phyloP scores from a whole-genome alignment of 2,888 invertebrate genomes.

The Epistrophe grossulariae region DNA sequence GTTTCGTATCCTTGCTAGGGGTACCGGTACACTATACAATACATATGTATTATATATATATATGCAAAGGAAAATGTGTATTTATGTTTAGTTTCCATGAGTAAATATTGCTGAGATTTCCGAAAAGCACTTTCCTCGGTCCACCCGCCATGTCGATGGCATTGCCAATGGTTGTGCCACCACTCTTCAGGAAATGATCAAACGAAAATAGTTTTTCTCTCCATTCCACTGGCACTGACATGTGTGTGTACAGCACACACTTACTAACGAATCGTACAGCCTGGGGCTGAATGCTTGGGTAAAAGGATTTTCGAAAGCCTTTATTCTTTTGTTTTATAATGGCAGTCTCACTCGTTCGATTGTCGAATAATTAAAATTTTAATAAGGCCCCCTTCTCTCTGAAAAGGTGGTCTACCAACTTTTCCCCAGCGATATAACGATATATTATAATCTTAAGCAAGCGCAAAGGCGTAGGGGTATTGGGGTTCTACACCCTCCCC shows the following conservation, averaged over 20 bases:
- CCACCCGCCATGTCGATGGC: neutral
- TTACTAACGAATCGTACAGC: slow-evolving; percentile 45
- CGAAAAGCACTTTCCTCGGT: slow-evolving; percentile 47
- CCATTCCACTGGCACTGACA: slow-evolving; percentile 55
- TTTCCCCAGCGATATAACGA: no score
- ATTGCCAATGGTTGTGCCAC: neutral
- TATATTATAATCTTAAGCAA: no score
- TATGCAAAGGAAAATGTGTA: slow-evolving; percentile 46
- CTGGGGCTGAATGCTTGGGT: slow-evolving; percentile 53
- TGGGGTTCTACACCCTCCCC: no score
- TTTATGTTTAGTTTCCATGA: slow-evolving; percentile 67
- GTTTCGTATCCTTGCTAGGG: slow-evolving; percentile 34
- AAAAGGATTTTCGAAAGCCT: slow-evolving; percentile 67
- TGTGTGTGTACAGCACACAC: slow-evolving; percentile 20
- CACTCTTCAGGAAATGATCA: slow-evolving; percentile 57
- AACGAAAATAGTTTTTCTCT: slow-evolving; percentile 72
- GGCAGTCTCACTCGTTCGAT: slow-evolving; percentile 62
- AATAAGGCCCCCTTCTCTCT: slow-evolving; percentile 52
- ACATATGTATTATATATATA: no score
- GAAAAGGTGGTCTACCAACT: slow-evolving; percentile 47
- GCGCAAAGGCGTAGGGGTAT: no score
- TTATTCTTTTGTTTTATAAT: slow-evolving; percentile 46
- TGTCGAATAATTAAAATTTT: slow-evolving; percentile 74
- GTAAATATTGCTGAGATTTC: slow-evolving; percentile 65
- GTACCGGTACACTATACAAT: neutral